Evolutionary conservation across 2,797 vertebrate species (phyloP).

Genomic region (Okamejei kenojei): DNA sequence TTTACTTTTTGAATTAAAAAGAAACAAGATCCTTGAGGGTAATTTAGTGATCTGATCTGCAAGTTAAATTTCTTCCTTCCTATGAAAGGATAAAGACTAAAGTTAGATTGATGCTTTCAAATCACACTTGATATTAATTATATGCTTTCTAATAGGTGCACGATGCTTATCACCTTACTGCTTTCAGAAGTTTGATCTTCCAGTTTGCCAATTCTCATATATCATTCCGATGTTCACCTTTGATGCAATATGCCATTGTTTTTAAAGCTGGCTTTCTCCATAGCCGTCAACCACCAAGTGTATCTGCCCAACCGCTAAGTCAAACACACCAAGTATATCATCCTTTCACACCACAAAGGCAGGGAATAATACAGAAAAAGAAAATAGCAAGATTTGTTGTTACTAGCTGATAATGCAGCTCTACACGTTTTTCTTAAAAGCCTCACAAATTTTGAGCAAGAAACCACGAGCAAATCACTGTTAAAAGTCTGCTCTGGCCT

Average conservation of each 20-base stretch:
- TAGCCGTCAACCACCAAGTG: neutral
- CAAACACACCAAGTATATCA: neutral
- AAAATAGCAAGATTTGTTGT: neutral
- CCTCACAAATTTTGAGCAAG: slow-evolving; percentile 11
- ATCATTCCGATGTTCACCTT: neutral
- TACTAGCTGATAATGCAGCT: neutral
- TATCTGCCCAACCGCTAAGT: too few species aligned
- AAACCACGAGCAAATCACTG: neutral
- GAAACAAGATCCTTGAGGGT: neutral
- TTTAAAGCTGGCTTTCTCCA: neutral
- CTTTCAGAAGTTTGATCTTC: neutral
- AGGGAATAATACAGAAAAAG: neutral
- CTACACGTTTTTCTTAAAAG: neutral
- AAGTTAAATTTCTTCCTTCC: neutral
- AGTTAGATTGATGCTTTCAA: neutral
- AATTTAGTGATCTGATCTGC: neutral
- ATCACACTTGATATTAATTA: slow-evolving; percentile 15
- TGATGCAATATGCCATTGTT: slow-evolving; percentile 4
- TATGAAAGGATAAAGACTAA: neutral
- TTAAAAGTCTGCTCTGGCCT: neutral
- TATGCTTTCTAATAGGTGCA: neutral
- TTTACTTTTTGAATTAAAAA: neutral
- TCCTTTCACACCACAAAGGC: neutral
- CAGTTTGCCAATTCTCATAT: neutral
- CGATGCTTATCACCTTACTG: neutral